phyloP scores from a whole-genome alignment of 2,888 invertebrate genomes.

The Dryobota labecula region DNA sequence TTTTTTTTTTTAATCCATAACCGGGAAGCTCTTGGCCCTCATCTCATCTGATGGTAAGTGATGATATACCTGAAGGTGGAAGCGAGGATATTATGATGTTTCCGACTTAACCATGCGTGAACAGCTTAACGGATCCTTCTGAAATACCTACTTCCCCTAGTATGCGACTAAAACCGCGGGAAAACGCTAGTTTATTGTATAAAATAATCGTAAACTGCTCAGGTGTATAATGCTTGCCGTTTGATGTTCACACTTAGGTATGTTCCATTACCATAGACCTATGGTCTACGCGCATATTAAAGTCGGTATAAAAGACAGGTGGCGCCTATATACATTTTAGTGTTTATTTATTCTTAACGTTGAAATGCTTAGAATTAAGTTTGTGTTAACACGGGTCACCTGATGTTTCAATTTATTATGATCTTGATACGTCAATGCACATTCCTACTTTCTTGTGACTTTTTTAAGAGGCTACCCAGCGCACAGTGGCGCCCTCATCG shows the following conservation, averaged over 20 bases:
- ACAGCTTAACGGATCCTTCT: not conserved
- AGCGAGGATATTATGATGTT: not conserved
- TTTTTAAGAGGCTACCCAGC: too few species aligned
- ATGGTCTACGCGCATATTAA: constrained; percentile 30
- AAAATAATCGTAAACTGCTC: constrained; percentile 24
- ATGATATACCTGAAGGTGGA: too few species aligned
- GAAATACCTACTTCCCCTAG: not conserved
- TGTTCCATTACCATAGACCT: constrained; percentile 43
- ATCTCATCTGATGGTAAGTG: too few species aligned
- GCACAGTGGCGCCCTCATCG: too few species aligned
- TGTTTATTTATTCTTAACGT: constrained; percentile 21
- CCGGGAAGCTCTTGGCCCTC: too few species aligned
- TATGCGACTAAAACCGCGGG: not conserved
- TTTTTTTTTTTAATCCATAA: too few species aligned
- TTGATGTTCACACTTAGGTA: constrained; percentile 34
- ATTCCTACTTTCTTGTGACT: not conserved
- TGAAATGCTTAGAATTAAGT: constrained; percentile 23
- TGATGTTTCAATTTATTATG: constrained; percentile 13
- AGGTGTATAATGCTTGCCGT: constrained; percentile 24
- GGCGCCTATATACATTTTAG: constrained; percentile 26
- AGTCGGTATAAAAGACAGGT: constrained; percentile 25
- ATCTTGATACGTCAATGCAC: constrained; percentile 5
- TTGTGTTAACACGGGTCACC: constrained; percentile 8
- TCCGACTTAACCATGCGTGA: not conserved
- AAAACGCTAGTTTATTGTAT: not conserved